Percentiles rank a stretch among this genome's conserved stretches.
Evolutionary conservation across 64 coral and sea anemone genomes (phyloP).

Genomic region (Montipora sp.): DNA sequence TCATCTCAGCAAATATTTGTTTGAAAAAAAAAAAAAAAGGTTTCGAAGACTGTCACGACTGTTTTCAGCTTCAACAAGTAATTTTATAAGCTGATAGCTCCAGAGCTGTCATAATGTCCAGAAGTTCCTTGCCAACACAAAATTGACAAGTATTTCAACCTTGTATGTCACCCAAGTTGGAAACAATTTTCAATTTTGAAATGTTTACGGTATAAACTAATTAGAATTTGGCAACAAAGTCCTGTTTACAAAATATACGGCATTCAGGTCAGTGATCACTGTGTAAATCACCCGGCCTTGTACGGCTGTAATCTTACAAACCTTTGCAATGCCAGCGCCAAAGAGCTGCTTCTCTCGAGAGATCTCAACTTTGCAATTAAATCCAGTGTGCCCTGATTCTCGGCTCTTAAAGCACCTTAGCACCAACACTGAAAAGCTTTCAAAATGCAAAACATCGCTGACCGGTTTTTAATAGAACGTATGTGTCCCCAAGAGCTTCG

Average conservation of each 20-base stretch:
- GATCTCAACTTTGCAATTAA: neutral
- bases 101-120: neutral
- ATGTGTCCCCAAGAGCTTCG: neutral
- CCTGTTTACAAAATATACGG: neutral
- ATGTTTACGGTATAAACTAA: neutral
- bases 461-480: neutral
- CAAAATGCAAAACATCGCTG: neutral
- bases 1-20: too few relatives aligned
- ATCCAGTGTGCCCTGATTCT: neutral
- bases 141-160: neutral
- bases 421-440: neutral
- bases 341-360: neutral
- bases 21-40: too few relatives aligned
- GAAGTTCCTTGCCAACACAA: neutral
- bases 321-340: neutral
- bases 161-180: neutral
- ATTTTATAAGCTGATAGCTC: neutral
- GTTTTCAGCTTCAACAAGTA: neutral
- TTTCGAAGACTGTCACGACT: too few relatives aligned
- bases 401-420: neutral
- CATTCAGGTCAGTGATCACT: neutral
- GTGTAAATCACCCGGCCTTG: neutral
- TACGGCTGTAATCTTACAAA: neutral
- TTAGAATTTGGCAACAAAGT: slow-evolving; percentile 8
- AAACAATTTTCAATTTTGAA: neutral